Evolutionary conservation across 2,113 vertebrate genomes (phyloP), one percentile per base, ranked within the genome.

Genomic region (Pangasianodon hypophthalmus): DNA sequence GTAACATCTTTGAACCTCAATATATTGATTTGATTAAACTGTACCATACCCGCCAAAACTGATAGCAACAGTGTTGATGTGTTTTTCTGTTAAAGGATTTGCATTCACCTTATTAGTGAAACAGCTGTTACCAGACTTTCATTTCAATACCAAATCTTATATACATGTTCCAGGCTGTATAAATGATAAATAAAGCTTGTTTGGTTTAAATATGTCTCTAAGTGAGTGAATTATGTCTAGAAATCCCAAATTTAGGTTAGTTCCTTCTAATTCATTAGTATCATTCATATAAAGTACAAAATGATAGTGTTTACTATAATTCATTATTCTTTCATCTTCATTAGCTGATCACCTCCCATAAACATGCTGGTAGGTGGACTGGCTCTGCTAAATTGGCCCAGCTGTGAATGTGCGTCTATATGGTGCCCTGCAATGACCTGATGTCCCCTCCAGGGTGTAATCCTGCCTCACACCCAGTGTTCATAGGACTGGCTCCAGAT

Each of bases 61-160:
- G 54, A 84, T 54, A 5, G 5, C 37, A 73, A 77, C 37, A n/a
- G 48, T 26, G 6, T 9, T 80, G 44, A 18, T 41, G 3, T 54
- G 64, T 88, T 48, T 37, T 26, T 86, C 16, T 21, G 29, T 77
- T 60, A 48, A 88, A 64, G 2, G 4, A 46, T 75, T 88, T 89
- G 41, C 26, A 73, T 81, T 89, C 32, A 82, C 24, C 48, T 56
- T 44, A 41, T 84, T 18, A 67, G 54, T 56, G 26, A 56, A 87
- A 48, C 5, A 24, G 54, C 64, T 41, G 90, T 85, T 52, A 81
- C 26, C 11, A 58, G 88, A 81, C 54, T 82, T 81, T 26, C 62
- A 85, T 69, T 54, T 84, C 41, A 86, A 41, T 29, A 41, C 83
- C 85, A 80, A 89, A 84, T 89, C n/a, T 32, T 58, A 21, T 81